A percentile compares a stretch with the other conserved stretches of the same genome.
Evolutionary conservation across 2,113 vertebrate species (phyloP).

Genomic region (Rutilus rutilus): DNA sequence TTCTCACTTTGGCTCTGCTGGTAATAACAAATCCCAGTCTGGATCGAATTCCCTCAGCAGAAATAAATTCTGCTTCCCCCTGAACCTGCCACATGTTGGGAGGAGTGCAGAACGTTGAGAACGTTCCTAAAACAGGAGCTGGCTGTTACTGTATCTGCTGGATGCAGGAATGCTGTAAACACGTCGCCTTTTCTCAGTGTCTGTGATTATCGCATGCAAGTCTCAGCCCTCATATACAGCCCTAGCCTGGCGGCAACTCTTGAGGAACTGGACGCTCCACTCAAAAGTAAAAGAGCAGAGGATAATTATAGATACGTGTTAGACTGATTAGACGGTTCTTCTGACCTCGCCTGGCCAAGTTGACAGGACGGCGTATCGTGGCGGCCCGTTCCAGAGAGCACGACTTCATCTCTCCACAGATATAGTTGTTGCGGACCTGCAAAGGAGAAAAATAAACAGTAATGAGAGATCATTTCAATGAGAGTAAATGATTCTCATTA

Average conservation of each 20-base stretch:
- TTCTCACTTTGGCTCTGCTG: constrained; percentile 2
- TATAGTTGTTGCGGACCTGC: constrained; percentile 91
- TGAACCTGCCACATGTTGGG: constrained; percentile 19
- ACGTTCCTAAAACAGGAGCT: constrained; percentile 22
- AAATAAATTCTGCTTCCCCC: constrained; percentile 11
- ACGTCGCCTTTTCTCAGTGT: neutral
- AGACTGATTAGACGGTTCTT: constrained; percentile 37
- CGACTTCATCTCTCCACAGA: constrained; percentile 83
- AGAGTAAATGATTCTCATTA: neutral
- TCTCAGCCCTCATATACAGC: neutral
- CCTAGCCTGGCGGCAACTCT: neutral
- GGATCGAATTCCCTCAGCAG: constrained; percentile 17
- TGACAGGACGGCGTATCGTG: constrained; percentile 86
- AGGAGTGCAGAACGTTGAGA: neutral
- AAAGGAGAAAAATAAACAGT: neutral
- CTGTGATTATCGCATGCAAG: neutral
- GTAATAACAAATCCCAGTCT: constrained; percentile 51
- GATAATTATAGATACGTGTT: constrained; percentile 5
- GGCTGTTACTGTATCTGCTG: constrained; percentile 12
- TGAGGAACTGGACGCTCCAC: neutral
- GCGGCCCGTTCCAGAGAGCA: constrained; percentile 83
- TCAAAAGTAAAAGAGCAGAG: neutral
- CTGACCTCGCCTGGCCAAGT: constrained; percentile 83
- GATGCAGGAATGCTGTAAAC: constrained; percentile 17
- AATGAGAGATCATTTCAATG: neutral